Conservation (phyloP, 2,113 vertebrate genomes). For the Forbesichthys papilliferus region DNA sequence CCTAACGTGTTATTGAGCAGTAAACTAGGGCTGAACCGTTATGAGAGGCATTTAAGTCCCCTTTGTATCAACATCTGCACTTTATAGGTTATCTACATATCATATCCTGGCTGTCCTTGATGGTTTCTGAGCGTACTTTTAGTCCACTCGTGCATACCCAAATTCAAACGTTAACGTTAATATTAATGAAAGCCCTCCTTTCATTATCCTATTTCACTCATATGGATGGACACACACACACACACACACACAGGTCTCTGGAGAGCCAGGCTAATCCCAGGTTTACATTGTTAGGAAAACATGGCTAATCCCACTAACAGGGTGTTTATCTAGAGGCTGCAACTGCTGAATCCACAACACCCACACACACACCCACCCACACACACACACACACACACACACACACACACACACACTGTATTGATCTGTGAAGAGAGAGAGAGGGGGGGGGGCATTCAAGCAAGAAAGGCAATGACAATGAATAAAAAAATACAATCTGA, state of each 20-base stretch:
- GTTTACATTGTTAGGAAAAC: slow-evolving; percentile 80
- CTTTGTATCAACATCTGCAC: too few species aligned
- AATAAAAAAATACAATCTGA: not conserved
- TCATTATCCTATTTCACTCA: not conserved
- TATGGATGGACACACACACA: slow-evolving; percentile 12
- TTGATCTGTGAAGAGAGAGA: slow-evolving; percentile 55
- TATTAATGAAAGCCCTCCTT: too few species aligned
- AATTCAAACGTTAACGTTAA: too few species aligned
- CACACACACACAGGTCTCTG: slow-evolving; percentile 37
- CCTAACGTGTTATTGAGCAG: too few species aligned
- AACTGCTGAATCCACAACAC: slow-evolving; percentile 72
- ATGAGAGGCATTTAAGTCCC: too few species aligned
- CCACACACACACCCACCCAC: slow-evolving; percentile 55
- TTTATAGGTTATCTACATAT: too few species aligned
- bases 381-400: slow-evolving; percentile 47
- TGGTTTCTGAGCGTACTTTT: too few species aligned
- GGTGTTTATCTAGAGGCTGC: slow-evolving; percentile 78
- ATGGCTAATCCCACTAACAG: slow-evolving; percentile 80
- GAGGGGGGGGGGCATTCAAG: not conserved
- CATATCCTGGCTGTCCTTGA: too few species aligned
- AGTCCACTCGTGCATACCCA: too few species aligned
- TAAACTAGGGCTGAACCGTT: too few species aligned
- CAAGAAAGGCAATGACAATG: not conserved
- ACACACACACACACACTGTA: slow-evolving; percentile 68
- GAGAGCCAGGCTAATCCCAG: slow-evolving; percentile 67